Conservation (phyloP, 2,797 vertebrate genomes). For the Pipistrellus pipistrellus region DNA sequence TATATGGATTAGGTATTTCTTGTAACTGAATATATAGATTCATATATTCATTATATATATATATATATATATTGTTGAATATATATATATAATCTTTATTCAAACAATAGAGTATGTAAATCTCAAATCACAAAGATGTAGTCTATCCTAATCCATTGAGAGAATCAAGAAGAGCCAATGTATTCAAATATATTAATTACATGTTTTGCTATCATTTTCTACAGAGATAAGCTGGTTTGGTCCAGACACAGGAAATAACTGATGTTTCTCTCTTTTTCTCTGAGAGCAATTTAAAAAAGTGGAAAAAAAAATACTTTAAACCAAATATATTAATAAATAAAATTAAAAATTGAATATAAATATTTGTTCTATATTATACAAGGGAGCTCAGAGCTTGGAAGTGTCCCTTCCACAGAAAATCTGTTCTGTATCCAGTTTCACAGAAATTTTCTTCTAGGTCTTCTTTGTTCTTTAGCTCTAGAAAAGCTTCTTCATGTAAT, state of each 20-base stretch:
- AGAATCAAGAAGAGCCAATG: neutral
- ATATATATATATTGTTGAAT: too few species aligned
- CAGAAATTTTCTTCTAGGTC: neutral
- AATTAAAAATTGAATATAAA: neutral
- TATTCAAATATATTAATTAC: neutral
- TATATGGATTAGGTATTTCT: neutral
- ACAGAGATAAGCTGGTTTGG: neutral
- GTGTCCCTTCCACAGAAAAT: rapidly evolving
- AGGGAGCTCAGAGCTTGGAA: neutral
- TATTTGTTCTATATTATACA: neutral
- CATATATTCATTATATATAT: too few species aligned
- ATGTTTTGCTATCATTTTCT: neutral
- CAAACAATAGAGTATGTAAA: neutral
- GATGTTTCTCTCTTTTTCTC: neutral
- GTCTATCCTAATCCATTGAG: neutral
- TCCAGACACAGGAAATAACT: neutral
- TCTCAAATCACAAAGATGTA: neutral
- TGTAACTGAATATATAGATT: too few species aligned
- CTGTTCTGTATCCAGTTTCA: neutral
- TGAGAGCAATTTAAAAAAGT: neutral
- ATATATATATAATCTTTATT: neutral
- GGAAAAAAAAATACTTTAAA: neutral
- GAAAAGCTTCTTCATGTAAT: neutral
- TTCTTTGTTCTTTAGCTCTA: neutral
- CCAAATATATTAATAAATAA: neutral